Conservation (phyloP, 2,797 vertebrate species). For the Semaprochilodus insignis region DNA sequence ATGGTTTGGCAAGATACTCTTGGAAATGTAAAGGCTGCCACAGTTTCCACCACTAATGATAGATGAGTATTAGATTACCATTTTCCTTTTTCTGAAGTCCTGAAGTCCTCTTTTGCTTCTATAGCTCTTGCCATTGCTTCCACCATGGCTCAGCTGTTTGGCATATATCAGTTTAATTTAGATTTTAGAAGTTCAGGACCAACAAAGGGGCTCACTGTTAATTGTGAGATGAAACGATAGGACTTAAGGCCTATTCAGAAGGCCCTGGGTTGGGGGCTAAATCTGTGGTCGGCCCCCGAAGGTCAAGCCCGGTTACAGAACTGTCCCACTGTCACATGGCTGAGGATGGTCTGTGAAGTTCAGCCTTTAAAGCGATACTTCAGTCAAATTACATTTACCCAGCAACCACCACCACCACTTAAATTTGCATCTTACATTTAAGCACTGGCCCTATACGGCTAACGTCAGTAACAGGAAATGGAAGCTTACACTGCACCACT, state of each 20-base stretch:
- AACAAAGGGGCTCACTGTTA: slow-evolving; percentile 73
- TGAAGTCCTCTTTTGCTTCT: background rate
- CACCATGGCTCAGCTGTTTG: background rate
- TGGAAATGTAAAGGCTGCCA: background rate
- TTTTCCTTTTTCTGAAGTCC: background rate
- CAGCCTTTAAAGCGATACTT: too few species aligned
- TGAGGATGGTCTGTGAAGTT: background rate
- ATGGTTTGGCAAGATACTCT: background rate
- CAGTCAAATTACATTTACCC: too few species aligned
- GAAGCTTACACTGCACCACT: too few species aligned
- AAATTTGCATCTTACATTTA: too few species aligned
- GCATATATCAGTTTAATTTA: background rate
- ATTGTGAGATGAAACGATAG: slow-evolving; percentile 71
- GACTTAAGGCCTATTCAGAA: slow-evolving; percentile 66
- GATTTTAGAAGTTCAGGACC: background rate
- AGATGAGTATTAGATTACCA: slow-evolving; percentile 14
- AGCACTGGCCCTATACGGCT: too few species aligned
- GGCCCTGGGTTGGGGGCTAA: slow-evolving; percentile 44
- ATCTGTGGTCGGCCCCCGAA: background rate
- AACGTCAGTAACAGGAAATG: too few species aligned
- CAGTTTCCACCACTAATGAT: background rate
- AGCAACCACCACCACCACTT: too few species aligned
- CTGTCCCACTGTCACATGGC: slow-evolving; percentile 8
- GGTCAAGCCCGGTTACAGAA: background rate
- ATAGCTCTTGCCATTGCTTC: slow-evolving; percentile 30